Conservation (phyloP, 2,888 invertebrate species). For the Pristionchus entomophagus region DNA sequence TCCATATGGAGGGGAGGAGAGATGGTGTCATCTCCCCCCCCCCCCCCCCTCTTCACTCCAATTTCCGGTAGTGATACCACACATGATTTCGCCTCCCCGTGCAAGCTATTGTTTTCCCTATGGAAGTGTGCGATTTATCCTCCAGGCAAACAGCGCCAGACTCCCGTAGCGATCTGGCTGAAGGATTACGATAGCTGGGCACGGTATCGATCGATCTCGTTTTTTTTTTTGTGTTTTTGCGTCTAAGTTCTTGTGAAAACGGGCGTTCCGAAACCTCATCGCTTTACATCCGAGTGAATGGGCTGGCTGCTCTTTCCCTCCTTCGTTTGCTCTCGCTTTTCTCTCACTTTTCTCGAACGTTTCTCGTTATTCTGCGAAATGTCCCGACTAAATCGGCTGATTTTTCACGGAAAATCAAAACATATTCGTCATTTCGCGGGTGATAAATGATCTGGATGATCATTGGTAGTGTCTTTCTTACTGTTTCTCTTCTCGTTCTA, state of each 20-base stretch:
- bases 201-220: neutral
- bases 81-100: neutral
- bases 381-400: no score
- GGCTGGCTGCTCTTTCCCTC: no score
- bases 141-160: neutral
- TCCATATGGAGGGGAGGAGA: no score
- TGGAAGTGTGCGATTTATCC: neutral
- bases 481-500: no score
- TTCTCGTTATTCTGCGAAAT: no score
- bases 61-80: conserved; percentile 2
- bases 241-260: neutral
- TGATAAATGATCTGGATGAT: no score
- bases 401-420: no score
- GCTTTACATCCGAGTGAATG: neutral
- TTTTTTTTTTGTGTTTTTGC: neutral
- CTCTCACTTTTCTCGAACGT: no score
- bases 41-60: neutral
- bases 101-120: neutral
- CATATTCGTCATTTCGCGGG: no score
- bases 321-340: no score
- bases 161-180: neutral
- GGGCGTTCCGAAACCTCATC: neutral
- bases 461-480: no score
- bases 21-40: no score
- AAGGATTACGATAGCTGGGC: neutral